A percentile compares a stretch with the other conserved stretches of the same genome.
Conservation (phyloP, 2,888 invertebrate species). For the Epirrhoe tristata region DNA sequence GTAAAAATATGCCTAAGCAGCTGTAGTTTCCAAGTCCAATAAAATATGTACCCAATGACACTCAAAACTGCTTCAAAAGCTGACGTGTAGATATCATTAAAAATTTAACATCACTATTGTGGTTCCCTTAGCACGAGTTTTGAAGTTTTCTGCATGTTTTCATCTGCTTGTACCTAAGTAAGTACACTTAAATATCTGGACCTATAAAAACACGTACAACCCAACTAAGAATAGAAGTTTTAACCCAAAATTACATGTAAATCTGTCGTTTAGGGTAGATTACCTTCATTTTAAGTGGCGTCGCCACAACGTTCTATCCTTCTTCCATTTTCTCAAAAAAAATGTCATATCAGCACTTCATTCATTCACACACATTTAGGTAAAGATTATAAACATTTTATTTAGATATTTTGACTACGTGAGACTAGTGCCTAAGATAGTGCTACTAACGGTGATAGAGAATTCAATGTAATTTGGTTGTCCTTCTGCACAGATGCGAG, state of each 20-base stretch:
- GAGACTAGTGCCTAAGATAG: not conserved
- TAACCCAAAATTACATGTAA: too few species aligned
- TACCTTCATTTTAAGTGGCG: too few species aligned
- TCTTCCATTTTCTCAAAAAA: too few species aligned
- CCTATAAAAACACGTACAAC: too few species aligned
- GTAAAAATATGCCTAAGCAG: not conserved
- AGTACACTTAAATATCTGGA: too few species aligned
- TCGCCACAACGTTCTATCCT: too few species aligned
- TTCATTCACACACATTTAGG: too few species aligned
- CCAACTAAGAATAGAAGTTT: too few species aligned
- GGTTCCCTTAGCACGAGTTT: slow-evolving; percentile 8
- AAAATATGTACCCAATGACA: slow-evolving; percentile 16
- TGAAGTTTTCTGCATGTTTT: too few species aligned
- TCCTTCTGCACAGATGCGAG: slow-evolving; percentile 50
- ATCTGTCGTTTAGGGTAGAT: too few species aligned
- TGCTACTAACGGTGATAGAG: slow-evolving; percentile 43
- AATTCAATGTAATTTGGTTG: slow-evolving; percentile 47
- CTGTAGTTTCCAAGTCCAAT: slow-evolving; percentile 12
- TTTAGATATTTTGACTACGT: not conserved
- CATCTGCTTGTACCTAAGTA: too few species aligned
- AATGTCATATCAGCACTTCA: too few species aligned
- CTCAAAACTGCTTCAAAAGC: slow-evolving; percentile 19
- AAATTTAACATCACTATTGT: slow-evolving; percentile 24
- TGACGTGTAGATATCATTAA: slow-evolving; percentile 30
- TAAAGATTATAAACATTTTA: not conserved